Evolutionary conservation across 2,797 vertebrate genomes (phyloP).

Genomic region (Chelon auratus): DNA sequence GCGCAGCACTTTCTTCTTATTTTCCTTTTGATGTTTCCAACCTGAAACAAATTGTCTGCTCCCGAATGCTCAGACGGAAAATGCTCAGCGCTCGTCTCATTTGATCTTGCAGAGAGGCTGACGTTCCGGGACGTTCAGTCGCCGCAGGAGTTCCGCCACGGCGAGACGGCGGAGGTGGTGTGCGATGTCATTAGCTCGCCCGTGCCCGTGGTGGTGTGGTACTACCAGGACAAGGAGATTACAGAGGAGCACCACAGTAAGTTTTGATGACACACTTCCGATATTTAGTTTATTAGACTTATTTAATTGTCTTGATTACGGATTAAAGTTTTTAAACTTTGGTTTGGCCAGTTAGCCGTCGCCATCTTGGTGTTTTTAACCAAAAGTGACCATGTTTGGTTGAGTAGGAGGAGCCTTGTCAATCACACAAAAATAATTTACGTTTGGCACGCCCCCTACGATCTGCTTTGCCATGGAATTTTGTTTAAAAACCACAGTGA

Average conservation of each 20-base stretch:
- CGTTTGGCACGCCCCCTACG: too few species aligned
- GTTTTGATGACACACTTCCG: slow-evolving; percentile 39
- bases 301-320: background rate
- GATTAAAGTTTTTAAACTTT: background rate
- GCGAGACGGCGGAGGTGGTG: slow-evolving; percentile 93
- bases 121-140: slow-evolving; percentile 92
- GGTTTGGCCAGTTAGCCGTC: too few species aligned
- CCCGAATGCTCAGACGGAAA: background rate
- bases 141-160: slow-evolving; percentile 95
- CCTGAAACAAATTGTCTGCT: slow-evolving; percentile 26
- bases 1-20: slow-evolving; percentile 9
- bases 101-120: slow-evolving; percentile 90
- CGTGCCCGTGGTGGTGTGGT: slow-evolving; percentile 94
- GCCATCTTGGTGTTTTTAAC: too few species aligned
- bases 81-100: slow-evolving; percentile 35
- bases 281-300: background rate
- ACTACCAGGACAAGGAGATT: slow-evolving; percentile 93
- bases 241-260: slow-evolving; percentile 92
- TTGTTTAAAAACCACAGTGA: too few species aligned
- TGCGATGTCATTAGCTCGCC: slow-evolving; percentile 96
- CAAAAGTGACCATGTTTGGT: too few species aligned
- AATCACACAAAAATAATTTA: too few species aligned
- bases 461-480: too few species aligned
- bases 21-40: slow-evolving; percentile 57
- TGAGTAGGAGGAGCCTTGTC: too few species aligned